Conservation (phyloP, 2,797 vertebrate genomes). For the Dermochelys coriacea region DNA sequence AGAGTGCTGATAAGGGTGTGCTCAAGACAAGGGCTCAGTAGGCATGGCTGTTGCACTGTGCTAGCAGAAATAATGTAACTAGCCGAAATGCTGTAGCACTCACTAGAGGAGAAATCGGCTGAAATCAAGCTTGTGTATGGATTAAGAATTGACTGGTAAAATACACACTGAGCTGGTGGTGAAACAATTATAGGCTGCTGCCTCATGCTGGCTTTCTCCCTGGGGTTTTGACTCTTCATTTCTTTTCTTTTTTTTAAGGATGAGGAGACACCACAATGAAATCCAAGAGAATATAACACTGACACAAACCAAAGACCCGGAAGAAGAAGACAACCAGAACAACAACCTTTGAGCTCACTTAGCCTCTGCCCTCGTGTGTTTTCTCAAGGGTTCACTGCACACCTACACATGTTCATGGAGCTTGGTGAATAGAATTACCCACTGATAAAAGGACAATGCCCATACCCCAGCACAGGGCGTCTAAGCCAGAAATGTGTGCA, state of each 20-base stretch:
- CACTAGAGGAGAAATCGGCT: not conserved
- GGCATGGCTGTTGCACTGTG: not conserved
- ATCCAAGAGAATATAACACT: slow-evolving; percentile 73
- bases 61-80: not conserved
- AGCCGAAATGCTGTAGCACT: not conserved
- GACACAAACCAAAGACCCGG: slow-evolving; percentile 81
- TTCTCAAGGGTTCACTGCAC: accelerated
- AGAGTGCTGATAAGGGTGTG: not conserved
- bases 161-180: not conserved
- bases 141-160: not conserved
- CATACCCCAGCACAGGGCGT: not conserved
- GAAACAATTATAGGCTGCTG: not conserved
- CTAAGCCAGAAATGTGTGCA: not conserved
- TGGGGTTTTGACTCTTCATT: not conserved
- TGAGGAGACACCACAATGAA: slow-evolving; percentile 77
- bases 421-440: accelerated
- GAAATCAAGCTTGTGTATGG: not conserved
- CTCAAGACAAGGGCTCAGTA: not conserved
- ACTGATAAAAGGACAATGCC: not conserved
- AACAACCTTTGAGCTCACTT: slow-evolving; percentile 77
- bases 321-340: slow-evolving; percentile 87
- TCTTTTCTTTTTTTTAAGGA: slow-evolving; percentile 78
- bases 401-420: accelerated
- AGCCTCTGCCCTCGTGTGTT: not conserved
- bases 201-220: not conserved